A percentile compares a stretch with the other conserved stretches of the same genome.
Conservation (phyloP, 30 jellyfish, hydroid and myxozoan genomes). For the Rhopilema esculentum region DNA sequence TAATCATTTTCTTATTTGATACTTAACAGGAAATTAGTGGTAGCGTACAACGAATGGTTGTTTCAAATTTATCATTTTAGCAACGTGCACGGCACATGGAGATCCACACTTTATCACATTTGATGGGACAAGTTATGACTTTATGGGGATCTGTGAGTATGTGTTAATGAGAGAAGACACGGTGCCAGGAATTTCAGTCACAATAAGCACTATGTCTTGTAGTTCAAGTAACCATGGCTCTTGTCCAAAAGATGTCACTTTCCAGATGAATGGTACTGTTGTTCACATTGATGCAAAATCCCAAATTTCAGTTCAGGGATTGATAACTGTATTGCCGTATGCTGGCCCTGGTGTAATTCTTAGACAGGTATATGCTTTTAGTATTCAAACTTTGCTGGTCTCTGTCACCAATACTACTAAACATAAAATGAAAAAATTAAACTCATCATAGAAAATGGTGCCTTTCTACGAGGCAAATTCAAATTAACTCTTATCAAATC, state of each 20-base stretch:
- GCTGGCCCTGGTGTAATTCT: slow-evolving; percentile 50
- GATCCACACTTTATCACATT: slow-evolving; percentile 84
- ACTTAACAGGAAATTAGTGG: too few relatives aligned
- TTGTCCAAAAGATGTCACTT: slow-evolving; percentile 67
- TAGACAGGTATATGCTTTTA: slow-evolving; percentile 32
- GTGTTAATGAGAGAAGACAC: slow-evolving; percentile 70
- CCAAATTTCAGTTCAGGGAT: slow-evolving; percentile 40
- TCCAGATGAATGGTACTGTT: slow-evolving; percentile 32
- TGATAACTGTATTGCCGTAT: slow-evolving; percentile 51
- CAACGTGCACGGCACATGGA: slow-evolving; percentile 73
- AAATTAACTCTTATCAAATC: too few relatives aligned
- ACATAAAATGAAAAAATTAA: slow-evolving; percentile 7
- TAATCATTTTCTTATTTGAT: too few relatives aligned
- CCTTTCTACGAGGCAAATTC: too few relatives aligned
- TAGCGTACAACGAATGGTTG: too few relatives aligned
- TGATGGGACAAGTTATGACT: slow-evolving; percentile 75
- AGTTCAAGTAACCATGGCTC: slow-evolving; percentile 37
- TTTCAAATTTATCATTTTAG: slow-evolving; percentile 26
- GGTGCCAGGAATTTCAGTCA: slow-evolving; percentile 13
- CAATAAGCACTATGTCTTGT: slow-evolving; percentile 53
- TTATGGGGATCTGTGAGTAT: slow-evolving; percentile 79
- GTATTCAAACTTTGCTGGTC: background rate
- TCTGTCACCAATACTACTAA: too few relatives aligned
- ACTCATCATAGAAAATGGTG: too few relatives aligned
- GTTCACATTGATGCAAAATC: slow-evolving; percentile 18